A percentile compares a stretch with the other conserved stretches of the same genome.
These are phyloP conservation scores for Trichonephila inaurata DNA, from an alignment of 1,140 invertebrate genomes.

Conservation along the genomic window DNA sequence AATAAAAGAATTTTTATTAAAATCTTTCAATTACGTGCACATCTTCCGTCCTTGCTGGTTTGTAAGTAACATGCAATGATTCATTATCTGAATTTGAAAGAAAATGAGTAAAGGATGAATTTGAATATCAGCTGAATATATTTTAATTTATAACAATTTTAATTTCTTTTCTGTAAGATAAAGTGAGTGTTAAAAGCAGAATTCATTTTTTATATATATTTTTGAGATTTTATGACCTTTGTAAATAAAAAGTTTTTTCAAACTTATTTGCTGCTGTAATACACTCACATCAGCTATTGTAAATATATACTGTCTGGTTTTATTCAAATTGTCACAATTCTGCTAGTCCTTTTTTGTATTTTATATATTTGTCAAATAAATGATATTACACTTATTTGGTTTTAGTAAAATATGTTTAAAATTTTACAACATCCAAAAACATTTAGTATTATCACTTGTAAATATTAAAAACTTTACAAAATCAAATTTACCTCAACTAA, in stretches of 20 bases:
- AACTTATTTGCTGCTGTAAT: constrained; percentile 12
- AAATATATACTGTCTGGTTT: constrained; percentile 43
- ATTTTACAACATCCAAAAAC: too few species aligned
- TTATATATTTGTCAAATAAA: constrained; percentile 55
- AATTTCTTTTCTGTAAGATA: background rate
- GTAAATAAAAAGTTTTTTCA: constrained; percentile 45
- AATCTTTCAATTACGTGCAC: constrained; percentile 10
- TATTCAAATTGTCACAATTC: constrained; percentile 34
- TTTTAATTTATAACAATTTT: background rate
- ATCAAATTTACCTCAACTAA: too few species aligned
- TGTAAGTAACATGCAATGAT: background rate
- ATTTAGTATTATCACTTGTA: too few species aligned
- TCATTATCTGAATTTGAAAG: background rate
- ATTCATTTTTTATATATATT: constrained; percentile 15
- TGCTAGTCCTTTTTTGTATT: constrained; percentile 45
- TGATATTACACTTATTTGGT: constrained; percentile 4
- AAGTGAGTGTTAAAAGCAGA: background rate
- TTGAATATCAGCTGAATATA: background rate
- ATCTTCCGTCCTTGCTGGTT: constrained; percentile 46
- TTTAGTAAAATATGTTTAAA: too few species aligned
- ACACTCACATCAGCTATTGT: constrained; percentile 31
- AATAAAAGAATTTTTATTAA: background rate
- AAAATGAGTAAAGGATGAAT: background rate
- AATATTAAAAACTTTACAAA: too few species aligned
- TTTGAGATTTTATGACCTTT: constrained; percentile 26